Percentiles rank a stretch among this genome's conserved stretches.
Evolutionary conservation across 2,113 vertebrate genomes (phyloP).

Genomic region (Sphaerodactylus townsendi): DNA sequence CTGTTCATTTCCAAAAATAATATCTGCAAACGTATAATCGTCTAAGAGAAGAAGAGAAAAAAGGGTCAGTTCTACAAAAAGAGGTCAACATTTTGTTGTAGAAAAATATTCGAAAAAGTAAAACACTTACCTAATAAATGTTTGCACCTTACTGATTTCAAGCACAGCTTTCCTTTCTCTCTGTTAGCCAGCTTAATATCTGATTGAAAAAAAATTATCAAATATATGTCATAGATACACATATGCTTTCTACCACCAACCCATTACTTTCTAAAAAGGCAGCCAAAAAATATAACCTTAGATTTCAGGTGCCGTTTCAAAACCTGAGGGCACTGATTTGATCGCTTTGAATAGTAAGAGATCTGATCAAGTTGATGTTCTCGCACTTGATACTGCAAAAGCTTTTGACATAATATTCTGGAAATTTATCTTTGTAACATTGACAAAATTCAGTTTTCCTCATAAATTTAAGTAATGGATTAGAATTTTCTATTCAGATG

Average conservation of each 20-base stretch:
- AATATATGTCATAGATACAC: not conserved
- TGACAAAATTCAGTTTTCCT: too few species aligned
- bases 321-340: not conserved
- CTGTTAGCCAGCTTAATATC: slow-evolving; percentile 91
- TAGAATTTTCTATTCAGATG: too few species aligned
- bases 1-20: slow-evolving; percentile 93
- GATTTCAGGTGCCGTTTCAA: not conserved
- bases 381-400: too few species aligned
- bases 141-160: slow-evolving; percentile 87
- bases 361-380: too few species aligned
- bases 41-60: slow-evolving; percentile 56
- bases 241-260: not conserved
- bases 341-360: too few species aligned
- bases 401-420: too few species aligned
- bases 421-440: too few species aligned
- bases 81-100: not conserved
- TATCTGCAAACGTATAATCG: slow-evolving; percentile 91
- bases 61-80: slow-evolving; percentile 28
- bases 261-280: not conserved
- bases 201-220: slow-evolving; percentile 62
- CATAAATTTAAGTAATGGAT: too few species aligned
- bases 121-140: slow-evolving; percentile 78
- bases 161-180: slow-evolving; percentile 92
- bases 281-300: not conserved
- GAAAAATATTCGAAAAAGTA: not conserved